Base-by-base conservation (phyloP, 2,797 vertebrate species). In the Saguinus oedipus region DNA sequence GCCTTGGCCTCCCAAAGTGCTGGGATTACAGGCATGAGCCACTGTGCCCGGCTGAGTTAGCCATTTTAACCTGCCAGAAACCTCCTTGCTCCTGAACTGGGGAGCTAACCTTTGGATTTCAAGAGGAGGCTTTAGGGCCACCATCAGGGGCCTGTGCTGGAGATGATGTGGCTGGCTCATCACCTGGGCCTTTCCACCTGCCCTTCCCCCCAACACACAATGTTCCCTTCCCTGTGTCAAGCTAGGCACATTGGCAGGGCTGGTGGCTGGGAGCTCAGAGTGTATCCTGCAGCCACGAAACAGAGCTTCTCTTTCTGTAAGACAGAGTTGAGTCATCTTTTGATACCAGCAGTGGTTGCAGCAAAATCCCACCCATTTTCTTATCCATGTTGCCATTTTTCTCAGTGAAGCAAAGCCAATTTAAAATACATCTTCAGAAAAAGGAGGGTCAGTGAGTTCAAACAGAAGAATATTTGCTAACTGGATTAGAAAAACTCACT, bases 191-290 rank as follows among this genome's bases (percentile, higher is more conserved):
- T 36, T 39, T 30, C 27, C n/a, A 30, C 39, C 7, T 1, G 26
- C 24, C 19, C 27, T 39, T 50, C 0, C 1, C 5, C 1, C 7
- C 2, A 14, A 1, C 14, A 17, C 3, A 64, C 61, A 33, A 33
- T 0, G 1, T 17, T 68, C 33, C 33, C 61, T 2, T 4, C 15
- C 33, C 61, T n/a, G 19, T 33, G 87, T 39, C 33, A 22, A 30
- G 12, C 48, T 13, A 15, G 20, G 85, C 1, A 3, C 8, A 0
- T 7, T 11, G 70, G 27, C 7, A 24, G 50, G 59, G 13, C 53
- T 13, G 39, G 82, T 20, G 3, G 27, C 57, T 5, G 22, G 81
- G 48, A 39, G 6, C 64, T 61, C 53, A 5, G 42, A 3, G 30
- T 13, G 26, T 26, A 4, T 20, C 39, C 75, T 26, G 44, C 11